Base-by-base conservation (phyloP, 2,888 invertebrate genomes). In the Aelia acuminata region DNA sequence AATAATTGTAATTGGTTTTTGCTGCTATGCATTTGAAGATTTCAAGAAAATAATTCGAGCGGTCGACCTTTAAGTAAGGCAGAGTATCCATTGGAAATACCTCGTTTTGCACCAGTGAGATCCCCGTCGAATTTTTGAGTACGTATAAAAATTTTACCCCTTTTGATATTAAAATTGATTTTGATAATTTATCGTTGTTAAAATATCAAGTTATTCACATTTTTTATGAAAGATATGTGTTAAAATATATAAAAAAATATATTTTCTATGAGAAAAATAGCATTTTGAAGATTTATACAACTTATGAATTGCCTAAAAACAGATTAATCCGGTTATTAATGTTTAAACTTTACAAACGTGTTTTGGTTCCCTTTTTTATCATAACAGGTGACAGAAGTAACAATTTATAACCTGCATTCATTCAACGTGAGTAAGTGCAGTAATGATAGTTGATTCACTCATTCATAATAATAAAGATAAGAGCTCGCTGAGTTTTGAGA, bases 391-490 rank as follows among this genome's bases (percentile, higher is more conserved):
- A 57, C 26, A 57, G 57, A 35, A 35, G 18, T 13, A 57, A 53
- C 35, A 70, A 35, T 70, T 70, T 70, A 70, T 20, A 18, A 70
- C 63, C 35, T 70, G 63, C 63, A 70, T 70, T 70, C 63, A 70
- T 35, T 70, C 31, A 70, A 31, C 63, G 35, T 70, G 63, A 70
- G 63, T 70, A 70, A 31, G 31, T n/a, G n/a, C 31, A 35, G 31
- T 35, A 70, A 35, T 35, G 35, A 35, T 35, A 35, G 63, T 70
- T 70, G 63, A 70, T 70, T 70, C 63, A 31, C 63, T 35, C 63
- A 70, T 70, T 70, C 63, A 70, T 7, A 70, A 70, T 70, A 70
- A 70, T 70, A 70, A 70, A 70, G 63, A 70, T 70, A 70, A 70
- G 63, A 80, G 43, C n/a, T 47, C 43, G 43, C 80, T 80, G n/a